A percentile compares a stretch with the other conserved stretches of the same genome.
Conservation (phyloP, 2,888 invertebrate genomes). For the Malthinus seriepunctatus region DNA sequence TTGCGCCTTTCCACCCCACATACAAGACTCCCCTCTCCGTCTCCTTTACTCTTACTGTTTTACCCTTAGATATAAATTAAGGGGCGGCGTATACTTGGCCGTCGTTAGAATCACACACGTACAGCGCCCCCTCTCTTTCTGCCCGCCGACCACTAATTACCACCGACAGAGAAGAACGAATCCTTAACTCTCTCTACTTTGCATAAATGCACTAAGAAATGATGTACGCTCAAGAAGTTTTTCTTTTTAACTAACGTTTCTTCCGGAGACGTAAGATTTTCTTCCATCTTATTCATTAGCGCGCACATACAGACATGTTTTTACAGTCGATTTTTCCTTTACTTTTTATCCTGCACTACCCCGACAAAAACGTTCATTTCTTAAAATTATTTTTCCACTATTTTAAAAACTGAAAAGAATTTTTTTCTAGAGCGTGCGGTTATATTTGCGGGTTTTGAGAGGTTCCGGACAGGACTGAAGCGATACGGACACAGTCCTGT, state of each 20-base stretch:
- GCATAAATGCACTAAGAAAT: constrained; percentile 53
- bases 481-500: constrained; percentile 31
- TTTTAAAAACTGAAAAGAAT: constrained; percentile 12
- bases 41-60: constrained; percentile 53
- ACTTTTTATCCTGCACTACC: constrained; percentile 31
- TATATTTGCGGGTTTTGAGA: constrained; percentile 33
- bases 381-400: constrained; percentile 23
- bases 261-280: constrained; percentile 23
- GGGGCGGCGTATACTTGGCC: constrained; percentile 56
- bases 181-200: constrained; percentile 50
- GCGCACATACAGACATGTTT: constrained; percentile 39
- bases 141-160: constrained; percentile 55
- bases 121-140: constrained; percentile 50
- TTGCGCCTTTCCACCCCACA: constrained; percentile 48
- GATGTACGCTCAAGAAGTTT: constrained; percentile 48
- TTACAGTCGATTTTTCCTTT: constrained; percentile 31
- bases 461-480: constrained; percentile 33
- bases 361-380: constrained; percentile 34
- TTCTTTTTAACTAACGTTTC: constrained; percentile 53
- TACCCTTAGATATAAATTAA: constrained; percentile 58
- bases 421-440: constrained; percentile 29
- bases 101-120: constrained; percentile 54
- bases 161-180: constrained; percentile 44
- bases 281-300: constrained; percentile 28
- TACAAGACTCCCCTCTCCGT: constrained; percentile 39